Evolutionary conservation across 2,797 vertebrate species (phyloP).

Genomic region (Psittacula derbiana): DNA sequence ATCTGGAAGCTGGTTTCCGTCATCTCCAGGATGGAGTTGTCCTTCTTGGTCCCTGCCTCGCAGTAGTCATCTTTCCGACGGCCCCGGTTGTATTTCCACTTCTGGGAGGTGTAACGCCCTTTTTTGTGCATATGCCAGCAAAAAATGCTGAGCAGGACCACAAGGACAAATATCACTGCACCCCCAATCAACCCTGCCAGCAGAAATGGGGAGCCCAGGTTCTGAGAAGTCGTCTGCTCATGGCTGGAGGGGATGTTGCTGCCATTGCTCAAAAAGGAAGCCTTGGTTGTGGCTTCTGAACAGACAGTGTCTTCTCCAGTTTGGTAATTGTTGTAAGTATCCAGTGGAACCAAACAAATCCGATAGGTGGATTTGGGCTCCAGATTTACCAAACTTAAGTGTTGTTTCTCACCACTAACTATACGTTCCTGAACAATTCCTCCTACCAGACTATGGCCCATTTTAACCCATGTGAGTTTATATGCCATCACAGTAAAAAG

Average conservation of each 20-base stretch:
- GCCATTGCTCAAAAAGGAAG: slow-evolving; percentile 79
- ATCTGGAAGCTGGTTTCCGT: slow-evolving; percentile 99
- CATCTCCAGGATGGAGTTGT: slow-evolving; percentile 98
- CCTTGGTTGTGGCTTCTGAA: slow-evolving; percentile 91
- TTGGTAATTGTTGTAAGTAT: slow-evolving; percentile 89
- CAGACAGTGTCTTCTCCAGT: slow-evolving; percentile 93
- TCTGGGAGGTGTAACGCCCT: slow-evolving; percentile 89
- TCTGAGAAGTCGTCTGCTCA: slow-evolving; percentile 88
- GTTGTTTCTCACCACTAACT: slow-evolving; percentile 86
- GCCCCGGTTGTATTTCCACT: slow-evolving; percentile 97
- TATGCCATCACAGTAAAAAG: slow-evolving; percentile 91
- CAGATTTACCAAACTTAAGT: slow-evolving; percentile 84
- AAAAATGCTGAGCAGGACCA: slow-evolving; percentile 84
- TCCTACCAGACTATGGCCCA: slow-evolving; percentile 89
- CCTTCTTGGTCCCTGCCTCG: slow-evolving; percentile 95
- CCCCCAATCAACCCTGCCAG: slow-evolving; percentile 91
- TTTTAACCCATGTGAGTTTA: slow-evolving; percentile 96
- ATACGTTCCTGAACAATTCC: slow-evolving; percentile 90
- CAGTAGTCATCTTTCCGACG: slow-evolving; percentile 97
- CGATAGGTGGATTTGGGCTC: slow-evolving; percentile 93
- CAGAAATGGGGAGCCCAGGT: slow-evolving; percentile 89
- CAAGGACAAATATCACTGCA: slow-evolving; percentile 89
- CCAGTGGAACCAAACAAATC: slow-evolving; percentile 93
- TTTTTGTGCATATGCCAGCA: slow-evolving; percentile 99
- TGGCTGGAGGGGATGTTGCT: slow-evolving; percentile 85